phyloP scores from a whole-genome alignment of 2,797 vertebrate species.

The Hephaestus fuliginosus region DNA sequence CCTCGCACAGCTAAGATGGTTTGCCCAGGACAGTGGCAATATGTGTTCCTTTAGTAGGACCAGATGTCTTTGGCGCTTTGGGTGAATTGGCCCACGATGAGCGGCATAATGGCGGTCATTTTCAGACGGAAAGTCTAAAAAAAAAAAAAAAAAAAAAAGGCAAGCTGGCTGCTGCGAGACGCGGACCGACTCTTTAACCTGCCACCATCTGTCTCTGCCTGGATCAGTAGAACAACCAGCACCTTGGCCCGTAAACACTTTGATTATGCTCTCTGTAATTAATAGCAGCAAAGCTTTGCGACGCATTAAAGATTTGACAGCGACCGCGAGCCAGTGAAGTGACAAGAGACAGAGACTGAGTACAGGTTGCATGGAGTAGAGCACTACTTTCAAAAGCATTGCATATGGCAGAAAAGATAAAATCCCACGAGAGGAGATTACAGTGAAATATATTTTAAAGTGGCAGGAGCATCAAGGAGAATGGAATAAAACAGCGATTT shows the following conservation, averaged over 20 bases:
- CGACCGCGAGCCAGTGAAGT: conserved; percentile 1
- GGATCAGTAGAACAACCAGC: conserved; percentile 30
- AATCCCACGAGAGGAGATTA: not conserved
- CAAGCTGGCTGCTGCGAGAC: conserved; percentile 33
- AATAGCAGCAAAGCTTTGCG: conserved; percentile 20
- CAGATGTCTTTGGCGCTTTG: conserved; percentile 51
- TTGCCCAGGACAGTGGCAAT: conserved; percentile 31
- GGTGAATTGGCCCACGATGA: conserved; percentile 40
- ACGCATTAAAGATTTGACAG: not conserved
- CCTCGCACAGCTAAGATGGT: not conserved
- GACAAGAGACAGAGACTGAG: not conserved
- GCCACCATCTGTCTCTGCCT: conserved; percentile 56
- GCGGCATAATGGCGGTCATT: conserved; percentile 36
- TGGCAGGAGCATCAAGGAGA: not conserved
- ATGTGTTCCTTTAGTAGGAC: conserved; percentile 38
- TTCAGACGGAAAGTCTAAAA: conserved; percentile 20
- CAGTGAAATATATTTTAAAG: not conserved
- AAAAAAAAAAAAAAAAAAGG: conserved; percentile 17
- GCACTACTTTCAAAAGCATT: not conserved
- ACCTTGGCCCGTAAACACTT: conserved; percentile 43
- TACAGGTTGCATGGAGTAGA: not conserved
- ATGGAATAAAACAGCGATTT: not conserved
- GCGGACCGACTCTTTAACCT: conserved; percentile 46
- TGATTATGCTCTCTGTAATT: conserved; percentile 40
- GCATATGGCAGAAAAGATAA: not conserved